Evolutionary conservation across 1,140 invertebrate genomes (phyloP), one percentile per base, ranked within the genome.

Genomic region (Tenebrio molitor): DNA sequence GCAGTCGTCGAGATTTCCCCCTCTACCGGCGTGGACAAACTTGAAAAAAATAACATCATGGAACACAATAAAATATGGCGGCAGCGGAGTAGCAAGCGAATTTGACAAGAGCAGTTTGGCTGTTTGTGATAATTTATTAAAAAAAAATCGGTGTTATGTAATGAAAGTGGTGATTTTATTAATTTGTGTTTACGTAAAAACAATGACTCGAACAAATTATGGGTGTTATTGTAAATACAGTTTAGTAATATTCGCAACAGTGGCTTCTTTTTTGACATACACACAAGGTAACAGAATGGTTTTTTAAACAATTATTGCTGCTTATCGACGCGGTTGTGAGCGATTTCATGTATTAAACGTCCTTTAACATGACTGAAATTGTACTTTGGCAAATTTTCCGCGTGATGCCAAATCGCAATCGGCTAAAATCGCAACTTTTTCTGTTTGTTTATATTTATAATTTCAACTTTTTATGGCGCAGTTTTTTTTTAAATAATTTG

Each of bases 231-330:
- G 69, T 69, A 72, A 69, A 69, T 69, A 74, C 71, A 76, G 70
- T 75, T 74, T 73, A 53, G 46, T 69, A 62, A 69, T 75, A 36
- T 50, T 78, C 66, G 53, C 72, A 33, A 63, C 68, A 76, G 73
- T 74, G 66, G 77, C 77, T 74, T 74, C 77, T 74, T 71, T 76
- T 69, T 78, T 78, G 73, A 76, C 77, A 69, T 72, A 64, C 46
- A 74, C 70, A 73, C 70, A 74, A 78, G 77, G 77, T 78, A 78
- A 78, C 72, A 76, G 73, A 76, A 78, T 78, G 77, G 71, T 76
- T 74, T 76, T 76, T 76, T 66, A 76, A 76, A 46, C 23, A 33
- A 23, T 71, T 67, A 64, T 69, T 72, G 63, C 69, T 21, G 21
- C 66, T 71, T 66, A 66, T 65, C 69, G 17, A 23, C 2, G 29